phyloP scores from a whole-genome alignment of 2,113 vertebrate species.

The Lontra canadensis region DNA sequence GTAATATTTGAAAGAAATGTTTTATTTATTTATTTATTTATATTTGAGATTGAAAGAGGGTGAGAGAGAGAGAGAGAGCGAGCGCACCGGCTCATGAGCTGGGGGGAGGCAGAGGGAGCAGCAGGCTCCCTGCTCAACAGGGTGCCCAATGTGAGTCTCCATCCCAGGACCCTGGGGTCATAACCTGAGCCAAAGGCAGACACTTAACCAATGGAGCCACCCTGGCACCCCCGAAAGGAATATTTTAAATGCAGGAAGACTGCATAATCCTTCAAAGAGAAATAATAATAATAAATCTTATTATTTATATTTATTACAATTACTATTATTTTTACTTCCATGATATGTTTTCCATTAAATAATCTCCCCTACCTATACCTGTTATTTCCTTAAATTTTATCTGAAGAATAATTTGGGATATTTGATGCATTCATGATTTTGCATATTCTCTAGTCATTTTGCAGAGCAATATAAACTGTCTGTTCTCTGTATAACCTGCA shows the following conservation, averaged over 20 bases:
- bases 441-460: neutral
- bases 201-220: neutral
- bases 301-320: neutral
- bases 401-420: neutral
- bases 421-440: neutral
- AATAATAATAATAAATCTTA: neutral
- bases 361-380: neutral
- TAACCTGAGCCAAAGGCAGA: neutral
- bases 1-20: neutral
- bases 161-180: neutral
- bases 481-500: neutral
- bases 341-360: neutral
- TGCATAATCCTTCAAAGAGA: neutral
- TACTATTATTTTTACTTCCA: neutral
- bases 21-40: no score
- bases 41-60: no score
- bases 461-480: neutral
- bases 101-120: no score
- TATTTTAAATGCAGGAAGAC: neutral
- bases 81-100: accelerated
- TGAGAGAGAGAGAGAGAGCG: no score
- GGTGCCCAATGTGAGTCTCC: no score
- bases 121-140: no score
- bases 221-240: neutral
- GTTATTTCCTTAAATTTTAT: neutral